A percentile compares a stretch with the other conserved stretches of the same genome.
Conservation (phyloP, 2,888 invertebrate species). For the Julus scandinavius region DNA sequence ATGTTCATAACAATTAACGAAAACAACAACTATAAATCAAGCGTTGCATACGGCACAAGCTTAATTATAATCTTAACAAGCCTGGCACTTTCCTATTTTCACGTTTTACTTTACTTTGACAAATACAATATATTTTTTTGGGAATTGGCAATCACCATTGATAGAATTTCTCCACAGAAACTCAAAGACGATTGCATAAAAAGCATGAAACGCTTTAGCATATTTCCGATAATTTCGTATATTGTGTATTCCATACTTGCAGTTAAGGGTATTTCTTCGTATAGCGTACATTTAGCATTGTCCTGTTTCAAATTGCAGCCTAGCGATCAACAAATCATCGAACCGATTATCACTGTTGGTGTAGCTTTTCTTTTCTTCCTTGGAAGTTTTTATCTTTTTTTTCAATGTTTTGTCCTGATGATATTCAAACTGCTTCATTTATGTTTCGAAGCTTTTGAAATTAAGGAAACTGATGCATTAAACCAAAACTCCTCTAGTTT, state of each 20-base stretch:
- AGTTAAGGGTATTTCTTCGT: no score
- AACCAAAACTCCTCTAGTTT: background rate
- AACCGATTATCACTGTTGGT: no score
- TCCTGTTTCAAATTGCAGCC: no score
- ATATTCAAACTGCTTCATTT: background rate
- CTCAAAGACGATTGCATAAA: background rate
- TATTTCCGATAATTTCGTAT: no score
- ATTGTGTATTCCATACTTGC: no score
- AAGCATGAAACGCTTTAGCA: no score
- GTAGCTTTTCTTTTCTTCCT: no score
- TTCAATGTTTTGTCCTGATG: no score
- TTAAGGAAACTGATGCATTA: no score
- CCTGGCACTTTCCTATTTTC: background rate
- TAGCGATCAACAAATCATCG: no score
- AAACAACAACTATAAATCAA: background rate
- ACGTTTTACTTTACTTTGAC: background rate
- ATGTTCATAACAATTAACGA: background rate
- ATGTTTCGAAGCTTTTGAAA: background rate
- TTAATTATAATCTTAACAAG: background rate
- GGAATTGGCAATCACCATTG: background rate
- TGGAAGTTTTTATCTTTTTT: no score
- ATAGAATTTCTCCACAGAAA: background rate
- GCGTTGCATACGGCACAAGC: background rate
- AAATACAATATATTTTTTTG: background rate
- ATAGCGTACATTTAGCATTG: no score